A percentile compares a stretch with the other conserved stretches of the same genome.
phyloP scores from a whole-genome alignment of 37 sponge, comb jelly and placozoan species.

The Diacarnus erythraeanus region DNA sequence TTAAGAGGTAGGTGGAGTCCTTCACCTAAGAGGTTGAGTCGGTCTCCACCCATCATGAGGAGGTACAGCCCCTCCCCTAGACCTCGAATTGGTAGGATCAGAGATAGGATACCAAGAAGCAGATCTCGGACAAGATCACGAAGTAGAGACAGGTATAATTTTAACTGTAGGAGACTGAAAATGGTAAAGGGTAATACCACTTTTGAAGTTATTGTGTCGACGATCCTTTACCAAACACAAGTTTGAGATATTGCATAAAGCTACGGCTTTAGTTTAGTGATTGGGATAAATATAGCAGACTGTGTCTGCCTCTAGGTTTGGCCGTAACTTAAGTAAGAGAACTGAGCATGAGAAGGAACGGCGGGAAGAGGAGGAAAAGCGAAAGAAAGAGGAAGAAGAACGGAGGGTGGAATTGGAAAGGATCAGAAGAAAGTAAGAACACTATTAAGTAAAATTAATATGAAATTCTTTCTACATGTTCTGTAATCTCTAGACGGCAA shows the following conservation, averaged over 20 bases:
- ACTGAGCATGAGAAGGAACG: conserved; percentile 42
- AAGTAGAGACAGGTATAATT: conserved; percentile 46
- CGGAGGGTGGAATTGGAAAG: conserved; percentile 49
- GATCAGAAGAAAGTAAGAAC: conserved; percentile 47
- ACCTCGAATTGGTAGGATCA: neutral
- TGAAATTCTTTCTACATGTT: conserved; percentile 14
- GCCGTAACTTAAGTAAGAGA: conserved; percentile 39
- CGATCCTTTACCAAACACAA: conserved; percentile 13
- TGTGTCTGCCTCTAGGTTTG: conserved; percentile 40
- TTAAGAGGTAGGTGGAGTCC: conserved; percentile 1
- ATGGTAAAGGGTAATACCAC: too few relatives aligned
- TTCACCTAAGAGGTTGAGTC: neutral
- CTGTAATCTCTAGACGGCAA: conserved; percentile 40
- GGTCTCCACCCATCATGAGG: neutral
- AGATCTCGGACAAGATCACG: conserved; percentile 12
- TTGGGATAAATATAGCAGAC: too few relatives aligned
- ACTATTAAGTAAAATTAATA: neutral
- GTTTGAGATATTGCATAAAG: too few relatives aligned
- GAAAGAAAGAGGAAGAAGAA: conserved; percentile 57
- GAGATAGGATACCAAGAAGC: conserved; percentile 3
- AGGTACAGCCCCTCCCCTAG: neutral
- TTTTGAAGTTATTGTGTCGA: too few relatives aligned
- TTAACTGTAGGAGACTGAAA: too few relatives aligned
- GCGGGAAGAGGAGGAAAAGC: conserved; percentile 54
- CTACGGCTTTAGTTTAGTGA: too few relatives aligned